Base-by-base conservation (phyloP, 2,888 invertebrate species). In the Laothoe populi region DNA sequence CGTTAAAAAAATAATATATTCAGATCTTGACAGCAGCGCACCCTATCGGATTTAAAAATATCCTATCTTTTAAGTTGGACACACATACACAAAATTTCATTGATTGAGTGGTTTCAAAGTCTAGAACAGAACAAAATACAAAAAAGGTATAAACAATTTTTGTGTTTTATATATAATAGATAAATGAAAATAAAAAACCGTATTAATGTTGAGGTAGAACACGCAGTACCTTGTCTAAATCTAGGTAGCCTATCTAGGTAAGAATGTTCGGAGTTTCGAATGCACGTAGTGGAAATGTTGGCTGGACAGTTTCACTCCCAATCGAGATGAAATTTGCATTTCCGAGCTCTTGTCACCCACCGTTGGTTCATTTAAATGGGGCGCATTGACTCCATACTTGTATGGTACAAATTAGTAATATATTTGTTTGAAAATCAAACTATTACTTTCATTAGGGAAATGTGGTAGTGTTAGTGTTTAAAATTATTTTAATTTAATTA, bases 251-350 rank as follows among this genome's bases (percentile, higher is more conserved):
- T 42, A 46, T 61, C 46, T 61, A 35, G 40, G 38, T 31, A 57
- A 61, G 57, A 48, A 58, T 62, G 46, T 62, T 40, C 19, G 48
- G 16, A 46, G 57, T 40, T 46, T 48, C 31, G 38, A 58, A 26
- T 44, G 53, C 38, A 45, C 23, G 23, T 53, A 60, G 45, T 63
- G 63, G 53, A 60, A 60, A 53, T 53, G 70, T 70, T 72, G 74
- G 69, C 66, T 70, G 74, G 78, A 81, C 78, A 76, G 77, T 84
- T 83, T 79, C 81, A 69, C 79, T 81, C 73, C 77, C 77, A 80
- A 84, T 86, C 83, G 79, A 84, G 85, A 87, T 83, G 77, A 79
- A 86, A 87, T 87, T 87, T 84, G 84, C 87, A 87, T 88, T 85
- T 77, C 85, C 84, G 81, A 83, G 81, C 78, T 73, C 72, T 74